These are phyloP conservation scores for Saturnia pavonia DNA, from an alignment of 2,888 invertebrate genomes.

Conservation along the genomic window DNA sequence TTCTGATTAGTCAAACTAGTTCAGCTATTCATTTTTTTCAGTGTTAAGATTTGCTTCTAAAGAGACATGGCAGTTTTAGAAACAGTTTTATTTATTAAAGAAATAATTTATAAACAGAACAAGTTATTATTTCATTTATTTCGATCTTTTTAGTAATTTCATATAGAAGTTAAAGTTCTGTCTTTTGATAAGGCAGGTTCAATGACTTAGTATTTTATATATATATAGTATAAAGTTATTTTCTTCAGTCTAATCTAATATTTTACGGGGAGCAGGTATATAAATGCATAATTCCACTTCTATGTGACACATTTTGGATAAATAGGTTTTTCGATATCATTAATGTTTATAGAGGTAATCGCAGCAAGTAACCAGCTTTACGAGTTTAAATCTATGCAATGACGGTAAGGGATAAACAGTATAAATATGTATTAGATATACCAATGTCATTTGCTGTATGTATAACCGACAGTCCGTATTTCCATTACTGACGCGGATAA, in stretches of 20 bases:
- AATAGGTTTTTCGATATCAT: neutral
- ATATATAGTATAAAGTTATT: no score
- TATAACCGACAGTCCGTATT: slow-evolving; percentile 31
- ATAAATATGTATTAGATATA: slow-evolving; percentile 8
- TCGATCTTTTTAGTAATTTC: no score
- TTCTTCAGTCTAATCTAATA: no score
- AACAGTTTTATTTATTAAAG: neutral
- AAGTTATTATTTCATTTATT: neutral
- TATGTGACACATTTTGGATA: neutral
- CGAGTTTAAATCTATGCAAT: neutral
- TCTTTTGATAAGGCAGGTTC: neutral
- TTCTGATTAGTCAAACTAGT: no score
- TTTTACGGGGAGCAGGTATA: neutral
- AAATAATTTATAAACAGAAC: neutral
- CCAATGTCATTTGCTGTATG: slow-evolving; percentile 2
- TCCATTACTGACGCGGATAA: slow-evolving; percentile 33
- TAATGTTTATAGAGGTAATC: neutral
- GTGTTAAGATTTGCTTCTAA: neutral
- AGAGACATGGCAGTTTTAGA: neutral
- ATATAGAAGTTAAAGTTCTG: no score
- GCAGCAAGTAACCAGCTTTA: neutral
- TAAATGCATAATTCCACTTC: neutral
- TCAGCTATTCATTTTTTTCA: no score
- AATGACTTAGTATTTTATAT: neutral
- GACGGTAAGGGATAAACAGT: neutral